A percentile compares a stretch with the other conserved stretches of the same genome.
phyloP scores from a whole-genome alignment of 2,797 vertebrate genomes.

The Agapornis canus region DNA sequence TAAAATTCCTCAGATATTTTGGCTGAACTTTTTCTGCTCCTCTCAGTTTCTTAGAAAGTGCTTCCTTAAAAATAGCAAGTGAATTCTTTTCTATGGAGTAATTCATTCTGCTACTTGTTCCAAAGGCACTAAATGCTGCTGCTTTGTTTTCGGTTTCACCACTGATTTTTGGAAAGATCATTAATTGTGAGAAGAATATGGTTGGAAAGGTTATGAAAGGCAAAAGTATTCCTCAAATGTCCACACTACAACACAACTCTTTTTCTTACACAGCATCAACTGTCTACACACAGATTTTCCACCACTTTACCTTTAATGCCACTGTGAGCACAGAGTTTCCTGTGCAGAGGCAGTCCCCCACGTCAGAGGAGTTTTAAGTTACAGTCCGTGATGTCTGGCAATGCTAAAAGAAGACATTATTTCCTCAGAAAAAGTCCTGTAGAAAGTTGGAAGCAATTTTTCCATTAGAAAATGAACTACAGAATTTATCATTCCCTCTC shows the following conservation, averaged over 20 bases:
- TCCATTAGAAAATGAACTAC: conserved; percentile 41
- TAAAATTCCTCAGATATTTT: neutral
- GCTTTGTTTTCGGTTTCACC: neutral
- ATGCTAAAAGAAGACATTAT: neutral
- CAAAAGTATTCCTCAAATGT: neutral
- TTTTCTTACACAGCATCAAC: neutral
- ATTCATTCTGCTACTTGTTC: neutral
- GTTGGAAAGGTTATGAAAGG: neutral
- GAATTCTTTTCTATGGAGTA: neutral
- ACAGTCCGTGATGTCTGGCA: neutral
- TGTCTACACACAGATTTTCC: neutral
- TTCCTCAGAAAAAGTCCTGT: conserved; percentile 38
- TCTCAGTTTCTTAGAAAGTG: neutral
- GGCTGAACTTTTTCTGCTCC: neutral
- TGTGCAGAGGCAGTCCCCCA: neutral
- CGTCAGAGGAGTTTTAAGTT: neutral
- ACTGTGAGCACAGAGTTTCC: neutral
- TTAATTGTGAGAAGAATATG: neutral
- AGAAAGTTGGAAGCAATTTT: conserved; percentile 58
- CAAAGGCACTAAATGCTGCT: neutral
- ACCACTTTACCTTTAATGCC: neutral
- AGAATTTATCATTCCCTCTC: conserved; percentile 44
- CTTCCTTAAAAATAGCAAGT: neutral
- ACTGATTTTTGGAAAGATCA: neutral
- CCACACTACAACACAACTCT: neutral